Evolutionary conservation across 2,888 invertebrate species (phyloP).

Genomic region (Trissoscelio sp.): DNA sequence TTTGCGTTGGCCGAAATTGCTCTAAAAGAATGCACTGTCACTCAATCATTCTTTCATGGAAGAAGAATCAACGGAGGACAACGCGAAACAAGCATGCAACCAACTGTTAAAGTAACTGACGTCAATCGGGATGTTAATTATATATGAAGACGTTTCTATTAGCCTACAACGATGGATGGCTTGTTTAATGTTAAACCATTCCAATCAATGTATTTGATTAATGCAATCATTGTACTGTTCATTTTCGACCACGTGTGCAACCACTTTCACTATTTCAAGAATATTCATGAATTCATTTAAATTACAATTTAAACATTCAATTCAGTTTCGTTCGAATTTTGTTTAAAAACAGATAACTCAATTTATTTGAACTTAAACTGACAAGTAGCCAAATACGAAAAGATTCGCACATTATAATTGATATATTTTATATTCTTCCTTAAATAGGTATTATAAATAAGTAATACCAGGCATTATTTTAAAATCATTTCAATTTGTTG

Average conservation of each 20-base stretch:
- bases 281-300: too few relatives aligned
- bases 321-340: too few relatives aligned
- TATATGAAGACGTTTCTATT: slow-evolving; percentile 76
- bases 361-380: too few relatives aligned
- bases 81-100: slow-evolving; percentile 45
- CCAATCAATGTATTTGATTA: slow-evolving; percentile 65
- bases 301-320: too few relatives aligned
- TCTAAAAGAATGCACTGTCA: slow-evolving; percentile 27
- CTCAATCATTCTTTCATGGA: slow-evolving; percentile 35
- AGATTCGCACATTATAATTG: too few relatives aligned
- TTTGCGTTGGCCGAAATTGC: slow-evolving; percentile 16
- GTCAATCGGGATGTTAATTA: slow-evolving; percentile 78
- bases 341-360: too few relatives aligned
- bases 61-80: slow-evolving; percentile 16
- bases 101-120: slow-evolving; percentile 76
- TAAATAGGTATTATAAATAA: too few relatives aligned
- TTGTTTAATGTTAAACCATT: slow-evolving; percentile 77
- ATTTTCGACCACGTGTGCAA: not conserved
- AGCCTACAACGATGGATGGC: slow-evolving; percentile 73
- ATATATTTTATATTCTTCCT: too few relatives aligned
- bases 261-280: slow-evolving; percentile 11
- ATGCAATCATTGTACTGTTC: not conserved
- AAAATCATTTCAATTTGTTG: too few relatives aligned
- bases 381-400: too few relatives aligned
- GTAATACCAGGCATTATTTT: too few relatives aligned